These are phyloP conservation scores for Craterocephalus amniculus DNA, from an alignment of 2,797 vertebrate species.

Conservation along the genomic window DNA sequence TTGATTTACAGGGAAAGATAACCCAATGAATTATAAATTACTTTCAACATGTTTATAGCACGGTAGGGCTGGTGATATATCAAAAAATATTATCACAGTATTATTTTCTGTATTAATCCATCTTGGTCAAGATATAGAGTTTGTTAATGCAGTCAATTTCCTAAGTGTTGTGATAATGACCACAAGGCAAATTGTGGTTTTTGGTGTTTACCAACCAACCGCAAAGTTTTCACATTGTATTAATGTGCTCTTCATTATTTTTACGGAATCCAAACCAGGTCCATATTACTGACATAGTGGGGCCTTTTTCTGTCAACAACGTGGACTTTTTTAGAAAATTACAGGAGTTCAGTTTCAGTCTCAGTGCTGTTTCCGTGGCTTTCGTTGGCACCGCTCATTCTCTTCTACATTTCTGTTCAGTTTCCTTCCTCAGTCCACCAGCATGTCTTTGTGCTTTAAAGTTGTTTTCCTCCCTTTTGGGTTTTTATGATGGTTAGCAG, in stretches of 20 bases:
- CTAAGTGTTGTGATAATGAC: background rate
- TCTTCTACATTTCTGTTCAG: background rate
- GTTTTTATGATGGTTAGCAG: background rate
- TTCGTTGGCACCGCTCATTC: background rate
- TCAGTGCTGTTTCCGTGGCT: background rate
- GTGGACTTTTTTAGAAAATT: background rate
- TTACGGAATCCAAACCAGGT: background rate
- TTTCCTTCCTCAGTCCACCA: too few relatives aligned
- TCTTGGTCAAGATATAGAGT: background rate
- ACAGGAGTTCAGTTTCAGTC: background rate
- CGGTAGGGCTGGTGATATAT: background rate
- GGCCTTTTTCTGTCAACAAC: background rate
- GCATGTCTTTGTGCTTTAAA: too few relatives aligned
- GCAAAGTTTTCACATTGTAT: too few relatives aligned
- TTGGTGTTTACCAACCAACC: too few relatives aligned
- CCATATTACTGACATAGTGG: background rate
- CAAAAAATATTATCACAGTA: background rate
- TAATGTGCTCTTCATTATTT: too few relatives aligned
- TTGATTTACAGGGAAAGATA: conserved; percentile 50
- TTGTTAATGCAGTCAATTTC: too few relatives aligned
- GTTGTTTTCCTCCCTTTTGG: too few relatives aligned
- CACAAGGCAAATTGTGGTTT: background rate
- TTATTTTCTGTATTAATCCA: background rate
- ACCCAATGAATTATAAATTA: conserved; percentile 30
- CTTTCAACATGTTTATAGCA: conserved; percentile 14